A percentile compares a stretch with the other conserved stretches of the same genome.
phyloP scores from a whole-genome alignment of 2,113 vertebrate species.

The Haemorhous mexicanus region DNA sequence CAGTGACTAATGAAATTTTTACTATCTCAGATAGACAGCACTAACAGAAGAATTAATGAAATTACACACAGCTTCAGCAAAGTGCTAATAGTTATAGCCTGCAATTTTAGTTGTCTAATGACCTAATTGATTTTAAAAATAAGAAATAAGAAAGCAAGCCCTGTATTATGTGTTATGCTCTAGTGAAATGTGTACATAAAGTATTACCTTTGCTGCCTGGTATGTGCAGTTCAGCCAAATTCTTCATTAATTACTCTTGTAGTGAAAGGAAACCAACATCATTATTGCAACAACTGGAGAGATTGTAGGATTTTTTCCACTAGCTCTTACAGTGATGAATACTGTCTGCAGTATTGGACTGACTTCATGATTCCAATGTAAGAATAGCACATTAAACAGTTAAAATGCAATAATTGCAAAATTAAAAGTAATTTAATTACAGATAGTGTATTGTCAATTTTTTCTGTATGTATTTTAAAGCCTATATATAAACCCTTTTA shows the following conservation, averaged over 20 bases:
- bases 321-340: background rate
- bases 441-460: background rate
- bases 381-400: background rate
- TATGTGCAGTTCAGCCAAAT: slow-evolving; percentile 49
- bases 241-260: slow-evolving; percentile 57
- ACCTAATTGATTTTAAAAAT: slow-evolving; percentile 19
- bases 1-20: slow-evolving; percentile 28
- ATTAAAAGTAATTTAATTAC: background rate
- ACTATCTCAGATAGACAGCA: background rate
- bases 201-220: slow-evolving; percentile 54
- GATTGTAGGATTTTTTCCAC: background rate
- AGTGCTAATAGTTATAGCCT: slow-evolving; percentile 5
- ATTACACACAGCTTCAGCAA: background rate
- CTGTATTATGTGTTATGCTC: background rate
- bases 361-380: background rate
- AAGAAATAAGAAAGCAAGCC: slow-evolving; percentile 41
- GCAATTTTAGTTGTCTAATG: slow-evolving; percentile 40
- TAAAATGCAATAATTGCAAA: background rate
- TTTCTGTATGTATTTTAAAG: background rate
- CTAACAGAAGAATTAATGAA: background rate
- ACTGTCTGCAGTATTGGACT: background rate
- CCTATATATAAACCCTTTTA: background rate
- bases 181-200: slow-evolving; percentile 29
- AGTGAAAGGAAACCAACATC: slow-evolving; percentile 41
- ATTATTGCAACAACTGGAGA: slow-evolving; percentile 40